Percentiles rank a stretch among this genome's conserved stretches.
phyloP scores from a whole-genome alignment of 2,113 vertebrate species.

The Megaleporinus macrocephalus region DNA sequence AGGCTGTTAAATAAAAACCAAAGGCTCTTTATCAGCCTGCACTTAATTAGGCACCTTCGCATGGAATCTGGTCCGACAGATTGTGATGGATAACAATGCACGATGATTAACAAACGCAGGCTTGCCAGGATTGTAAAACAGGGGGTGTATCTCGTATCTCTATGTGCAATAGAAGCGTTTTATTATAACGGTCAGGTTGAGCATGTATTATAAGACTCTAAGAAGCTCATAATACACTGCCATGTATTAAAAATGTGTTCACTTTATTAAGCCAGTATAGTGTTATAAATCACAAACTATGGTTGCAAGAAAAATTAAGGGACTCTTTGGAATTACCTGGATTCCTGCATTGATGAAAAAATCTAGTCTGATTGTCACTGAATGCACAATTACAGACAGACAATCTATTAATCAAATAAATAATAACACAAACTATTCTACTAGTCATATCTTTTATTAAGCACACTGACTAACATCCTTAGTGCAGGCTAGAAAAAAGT shows the following conservation, averaged over 20 bases:
- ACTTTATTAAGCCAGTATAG: too few relatives aligned
- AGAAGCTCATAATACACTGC: not conserved
- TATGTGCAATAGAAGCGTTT: slow-evolving; percentile 14
- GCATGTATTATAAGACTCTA: slow-evolving; percentile 12
- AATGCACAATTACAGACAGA: too few relatives aligned
- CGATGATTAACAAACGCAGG: slow-evolving; percentile 26
- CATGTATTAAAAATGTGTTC: not conserved
- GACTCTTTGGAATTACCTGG: too few relatives aligned
- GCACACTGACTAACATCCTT: too few relatives aligned
- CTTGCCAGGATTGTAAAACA: slow-evolving; percentile 38
- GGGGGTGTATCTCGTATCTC: not conserved
- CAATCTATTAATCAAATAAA: too few relatives aligned
- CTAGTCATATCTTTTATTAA: too few relatives aligned
- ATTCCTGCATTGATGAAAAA: too few relatives aligned
- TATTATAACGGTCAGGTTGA: not conserved
- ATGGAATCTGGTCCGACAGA: slow-evolving; percentile 7
- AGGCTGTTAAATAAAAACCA: slow-evolving; percentile 40
- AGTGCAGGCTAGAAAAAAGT: too few relatives aligned
- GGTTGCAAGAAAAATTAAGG: too few relatives aligned
- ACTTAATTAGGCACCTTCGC: slow-evolving; percentile 15
- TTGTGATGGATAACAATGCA: slow-evolving; percentile 9
- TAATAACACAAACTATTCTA: too few relatives aligned
- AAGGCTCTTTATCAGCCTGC: slow-evolving; percentile 42
- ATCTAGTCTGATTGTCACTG: too few relatives aligned
- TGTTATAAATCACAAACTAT: too few relatives aligned